Base-by-base conservation (phyloP, 2,113 vertebrate genomes). In the Leptobrachium ailaonicum region DNA sequence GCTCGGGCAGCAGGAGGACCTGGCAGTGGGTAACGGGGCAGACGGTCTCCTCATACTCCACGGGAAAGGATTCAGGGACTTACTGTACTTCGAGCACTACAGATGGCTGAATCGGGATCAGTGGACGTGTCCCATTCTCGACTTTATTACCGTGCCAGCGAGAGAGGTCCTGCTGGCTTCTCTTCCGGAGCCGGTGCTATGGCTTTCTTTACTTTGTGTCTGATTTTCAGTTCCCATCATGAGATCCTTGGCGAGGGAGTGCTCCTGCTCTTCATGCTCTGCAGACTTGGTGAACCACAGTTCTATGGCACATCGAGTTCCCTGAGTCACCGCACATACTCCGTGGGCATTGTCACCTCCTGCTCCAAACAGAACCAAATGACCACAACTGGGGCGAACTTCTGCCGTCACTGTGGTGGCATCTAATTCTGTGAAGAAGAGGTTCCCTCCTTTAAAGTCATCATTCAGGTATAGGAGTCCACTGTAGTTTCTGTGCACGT, bases 381-480 rank as follows among this genome's bases (percentile, higher is more conserved):
- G 94, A 41, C 98, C 98, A 54, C 98, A 99, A 69, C 89, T 92
- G 1, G 98, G 97, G 11, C 13, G 94, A 9, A 99, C 95, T 83
- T 87, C 87, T 0, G 96, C 96, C 40, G 92, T 96, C 68, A 97
- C 88, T 2, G 94, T 97, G 85, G 95, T 94, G 53, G 94, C 90
- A 2, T 98, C 95, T 82, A 89, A 91, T 83, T 95, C 94, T 2
- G 96, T 96, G 88, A 99, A 99, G 88, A 99, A 96, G 76, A 98
- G 87, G 54, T 96, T 90, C 6, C 97, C 97, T 0, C 97, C 97
- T 58, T 95, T 91, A 88, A 98, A 98, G 86, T 98, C 91, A 56
- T 96, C 94, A 9, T 98, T 98, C 88, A 99, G 90, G 87, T 98
- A 99, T 71, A 99, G 94, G 86, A 98, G 82, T 42, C 94, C 97